phyloP scores from a whole-genome alignment of 2,797 vertebrate genomes.

The Catharus ustulatus region DNA sequence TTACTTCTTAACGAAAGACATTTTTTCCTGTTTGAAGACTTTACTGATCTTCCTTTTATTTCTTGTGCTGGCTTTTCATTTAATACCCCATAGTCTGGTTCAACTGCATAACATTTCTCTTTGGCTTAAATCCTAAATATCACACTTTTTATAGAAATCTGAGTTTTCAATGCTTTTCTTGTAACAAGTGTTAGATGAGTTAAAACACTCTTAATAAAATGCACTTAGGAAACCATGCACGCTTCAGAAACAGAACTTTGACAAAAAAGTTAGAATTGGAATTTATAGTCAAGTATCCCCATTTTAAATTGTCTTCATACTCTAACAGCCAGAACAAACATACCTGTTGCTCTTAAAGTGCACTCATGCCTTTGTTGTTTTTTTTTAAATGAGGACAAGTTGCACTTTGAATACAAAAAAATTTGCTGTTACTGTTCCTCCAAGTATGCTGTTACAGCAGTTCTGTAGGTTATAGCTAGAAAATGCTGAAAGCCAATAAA shows the following conservation, averaged over 20 bases:
- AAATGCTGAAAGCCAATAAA: slow-evolving; percentile 36
- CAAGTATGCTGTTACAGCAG: neutral
- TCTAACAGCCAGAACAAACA: neutral
- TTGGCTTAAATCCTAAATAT: slow-evolving; percentile 31
- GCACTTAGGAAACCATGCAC: neutral
- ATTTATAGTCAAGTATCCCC: neutral
- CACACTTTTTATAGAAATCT: slow-evolving; percentile 16
- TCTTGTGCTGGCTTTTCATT: neutral
- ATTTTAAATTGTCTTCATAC: neutral
- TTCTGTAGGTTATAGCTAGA: neutral
- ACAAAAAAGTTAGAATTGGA: neutral
- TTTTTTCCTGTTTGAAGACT: neutral
- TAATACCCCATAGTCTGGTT: neutral
- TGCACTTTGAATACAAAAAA: neutral
- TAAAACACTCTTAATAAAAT: slow-evolving; percentile 28
- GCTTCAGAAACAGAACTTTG: neutral
- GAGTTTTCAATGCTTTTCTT: slow-evolving; percentile 22
- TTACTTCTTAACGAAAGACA: neutral
- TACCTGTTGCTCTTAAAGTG: neutral
- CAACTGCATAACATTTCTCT: neutral
- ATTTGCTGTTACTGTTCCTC: neutral
- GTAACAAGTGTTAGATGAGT: slow-evolving; percentile 15
- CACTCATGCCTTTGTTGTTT: neutral
- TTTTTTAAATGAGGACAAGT: neutral
- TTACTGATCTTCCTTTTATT: neutral